phyloP scores from a whole-genome alignment of 2,888 invertebrate species.

The Volucella zonaria region DNA sequence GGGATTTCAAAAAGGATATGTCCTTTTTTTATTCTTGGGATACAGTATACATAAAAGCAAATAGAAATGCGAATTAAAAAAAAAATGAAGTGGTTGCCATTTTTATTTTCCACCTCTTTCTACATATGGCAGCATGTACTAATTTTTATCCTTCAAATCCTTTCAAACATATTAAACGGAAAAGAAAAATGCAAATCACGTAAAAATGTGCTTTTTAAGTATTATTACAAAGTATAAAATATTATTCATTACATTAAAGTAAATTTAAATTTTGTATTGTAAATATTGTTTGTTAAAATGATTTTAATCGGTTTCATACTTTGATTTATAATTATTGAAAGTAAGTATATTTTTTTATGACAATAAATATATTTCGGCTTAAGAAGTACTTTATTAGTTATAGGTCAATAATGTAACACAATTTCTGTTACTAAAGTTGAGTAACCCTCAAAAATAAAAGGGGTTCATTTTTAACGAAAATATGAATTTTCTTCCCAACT shows the following conservation, averaged over 20 bases:
- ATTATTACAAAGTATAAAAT: not conserved
- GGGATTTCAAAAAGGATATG: constrained; percentile 67
- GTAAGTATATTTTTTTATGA: no score
- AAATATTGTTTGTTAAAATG: not conserved
- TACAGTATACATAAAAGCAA: constrained; percentile 61
- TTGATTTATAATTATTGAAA: no score
- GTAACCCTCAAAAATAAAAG: no score
- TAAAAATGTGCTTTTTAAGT: constrained; percentile 54
- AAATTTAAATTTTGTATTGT: not conserved
- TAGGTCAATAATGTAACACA: no score
- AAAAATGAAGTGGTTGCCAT: constrained; percentile 68
- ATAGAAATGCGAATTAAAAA: constrained; percentile 60
- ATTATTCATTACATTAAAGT: constrained; percentile 19
- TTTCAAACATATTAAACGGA: constrained; percentile 65
- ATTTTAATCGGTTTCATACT: no score
- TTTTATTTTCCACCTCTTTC: constrained; percentile 65
- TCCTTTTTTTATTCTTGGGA: constrained; percentile 65
- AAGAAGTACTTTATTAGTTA: no score
- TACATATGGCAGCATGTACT: constrained; percentile 51
- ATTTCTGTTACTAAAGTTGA: no score
- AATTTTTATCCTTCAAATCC: constrained; percentile 69
- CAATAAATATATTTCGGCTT: no score
- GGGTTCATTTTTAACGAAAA: no score
- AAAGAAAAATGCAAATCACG: constrained; percentile 48
- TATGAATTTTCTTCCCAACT: no score